phyloP scores from a whole-genome alignment of 2,888 invertebrate genomes.

The Cephus sareptanus region DNA sequence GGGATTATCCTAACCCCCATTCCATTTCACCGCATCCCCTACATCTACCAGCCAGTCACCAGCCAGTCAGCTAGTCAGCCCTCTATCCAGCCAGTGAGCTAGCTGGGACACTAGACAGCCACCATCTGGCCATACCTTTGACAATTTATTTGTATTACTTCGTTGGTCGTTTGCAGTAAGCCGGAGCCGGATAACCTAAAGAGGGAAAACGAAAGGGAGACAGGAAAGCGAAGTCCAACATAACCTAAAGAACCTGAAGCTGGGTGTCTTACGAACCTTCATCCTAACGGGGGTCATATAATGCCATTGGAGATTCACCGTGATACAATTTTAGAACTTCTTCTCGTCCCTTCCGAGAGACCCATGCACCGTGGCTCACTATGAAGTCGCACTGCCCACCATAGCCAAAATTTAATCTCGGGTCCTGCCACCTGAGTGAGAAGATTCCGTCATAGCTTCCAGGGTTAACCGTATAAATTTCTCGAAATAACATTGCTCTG shows the following conservation, averaged over 20 bases:
- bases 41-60: neutral
- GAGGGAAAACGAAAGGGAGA: neutral
- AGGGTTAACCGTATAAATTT: conserved; percentile 28
- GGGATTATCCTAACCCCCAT: conserved; percentile 51
- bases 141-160: conserved; percentile 56
- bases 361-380: neutral
- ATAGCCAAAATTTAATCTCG: neutral
- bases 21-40: conserved; percentile 38
- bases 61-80: neutral
- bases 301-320: neutral
- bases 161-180: conserved; percentile 38
- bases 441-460: neutral
- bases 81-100: neutral
- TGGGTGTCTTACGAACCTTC: neutral
- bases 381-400: neutral
- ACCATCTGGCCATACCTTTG: conserved; percentile 52
- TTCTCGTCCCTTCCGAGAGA: neutral
- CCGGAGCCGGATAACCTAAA: conserved; percentile 14
- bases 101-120: conserved; percentile 14
- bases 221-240: neutral
- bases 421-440: neutral
- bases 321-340: neutral
- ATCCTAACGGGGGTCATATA: neutral
- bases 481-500: conserved; percentile 31
- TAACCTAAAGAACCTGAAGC: neutral